Evolutionary conservation across 2,113 vertebrate genomes (phyloP), one percentile per base, ranked within the genome.

Genomic region (Argyrosomus japonicus): DNA sequence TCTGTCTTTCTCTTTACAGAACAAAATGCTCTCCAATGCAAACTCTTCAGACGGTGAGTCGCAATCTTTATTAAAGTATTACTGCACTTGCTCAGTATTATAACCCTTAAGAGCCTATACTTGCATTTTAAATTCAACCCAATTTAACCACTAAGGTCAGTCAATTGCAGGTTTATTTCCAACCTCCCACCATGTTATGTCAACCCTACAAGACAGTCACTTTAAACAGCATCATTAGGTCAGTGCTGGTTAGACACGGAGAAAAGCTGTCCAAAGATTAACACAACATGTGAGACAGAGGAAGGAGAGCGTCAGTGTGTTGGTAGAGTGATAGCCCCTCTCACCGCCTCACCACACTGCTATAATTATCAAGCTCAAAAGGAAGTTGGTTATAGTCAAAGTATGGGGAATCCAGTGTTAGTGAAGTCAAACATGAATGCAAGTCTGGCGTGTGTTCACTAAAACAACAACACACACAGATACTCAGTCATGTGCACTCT

Each of bases 1-100:
- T 63, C 2, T 81, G 18, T 84, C 47, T 85, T 18, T 90, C 19
- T 88, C 21, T 83, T 62, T 12, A 29, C 91, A 94, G 93, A 53
- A 14, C 75, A 94, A 89, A 67, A 65, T 25, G 56, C 51, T 32
- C 5, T 75, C 89, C 29, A 88, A 69, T 75, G 57, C 68, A 40
- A 84, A 54, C 25, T 9, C 61, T 23, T 61, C 87, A 56, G 87
- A 88, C 0, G 91, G 93, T 93, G 71, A 85, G 92, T 89, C 45
- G 17, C 21, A 48, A n/a, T 57, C 7, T 60, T 29, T 57, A 17
- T 43, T 25, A 23, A 36, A 51, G 51, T 10, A 23, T 7, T 9
- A 23, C 43, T 11, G 8, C 5, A 56, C 65, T 25, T 14, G 14
- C 10, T 51, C 23, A n/a, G 17, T 36, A 23, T 19, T 12, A n/a